Percentiles rank a stretch among this genome's conserved stretches.
Conservation (phyloP, 2,888 invertebrate genomes). For the Portevinia maculata region DNA sequence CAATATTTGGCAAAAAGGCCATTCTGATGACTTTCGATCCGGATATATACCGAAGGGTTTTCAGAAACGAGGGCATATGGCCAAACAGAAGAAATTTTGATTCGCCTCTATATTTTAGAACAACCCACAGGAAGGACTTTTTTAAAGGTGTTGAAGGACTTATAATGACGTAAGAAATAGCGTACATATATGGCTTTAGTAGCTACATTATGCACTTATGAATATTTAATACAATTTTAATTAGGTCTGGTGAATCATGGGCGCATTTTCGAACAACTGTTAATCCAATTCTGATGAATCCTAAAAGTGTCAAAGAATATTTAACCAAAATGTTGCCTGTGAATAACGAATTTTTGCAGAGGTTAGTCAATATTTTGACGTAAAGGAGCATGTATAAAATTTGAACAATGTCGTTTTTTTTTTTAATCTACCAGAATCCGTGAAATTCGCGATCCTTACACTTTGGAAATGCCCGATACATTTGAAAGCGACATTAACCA, state of each 20-base stretch:
- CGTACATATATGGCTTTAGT: too few species aligned
- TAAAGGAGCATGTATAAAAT: neutral
- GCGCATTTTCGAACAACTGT: conserved; percentile 85
- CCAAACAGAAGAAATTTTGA: conserved; percentile 78
- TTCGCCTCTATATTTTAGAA: conserved; percentile 80
- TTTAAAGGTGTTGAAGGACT: conserved; percentile 73
- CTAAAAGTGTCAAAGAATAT: conserved; percentile 84
- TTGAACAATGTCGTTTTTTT: neutral
- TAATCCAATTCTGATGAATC: conserved; percentile 86
- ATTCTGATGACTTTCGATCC: conserved; percentile 82
- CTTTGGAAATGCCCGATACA: conserved; percentile 80
- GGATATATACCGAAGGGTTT: conserved; percentile 82
- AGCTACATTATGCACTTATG: too few species aligned
- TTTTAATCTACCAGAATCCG: conserved; percentile 77
- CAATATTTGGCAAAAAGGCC: conserved; percentile 77
- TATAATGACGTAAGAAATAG: conserved; percentile 72
- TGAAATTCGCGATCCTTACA: conserved; percentile 74
- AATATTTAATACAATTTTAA: neutral
- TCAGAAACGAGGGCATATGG: conserved; percentile 75
- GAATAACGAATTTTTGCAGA: conserved; percentile 77
- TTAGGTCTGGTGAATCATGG: conserved; percentile 86
- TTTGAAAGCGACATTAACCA: conserved; percentile 83
- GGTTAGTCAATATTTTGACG: conserved; percentile 44
- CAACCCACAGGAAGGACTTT: conserved; percentile 76
- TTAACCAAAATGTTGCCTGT: conserved; percentile 83